Evolutionary conservation across 2,888 invertebrate genomes (phyloP), one percentile per base, ranked within the genome.

Genomic region (Metalampra italica): DNA sequence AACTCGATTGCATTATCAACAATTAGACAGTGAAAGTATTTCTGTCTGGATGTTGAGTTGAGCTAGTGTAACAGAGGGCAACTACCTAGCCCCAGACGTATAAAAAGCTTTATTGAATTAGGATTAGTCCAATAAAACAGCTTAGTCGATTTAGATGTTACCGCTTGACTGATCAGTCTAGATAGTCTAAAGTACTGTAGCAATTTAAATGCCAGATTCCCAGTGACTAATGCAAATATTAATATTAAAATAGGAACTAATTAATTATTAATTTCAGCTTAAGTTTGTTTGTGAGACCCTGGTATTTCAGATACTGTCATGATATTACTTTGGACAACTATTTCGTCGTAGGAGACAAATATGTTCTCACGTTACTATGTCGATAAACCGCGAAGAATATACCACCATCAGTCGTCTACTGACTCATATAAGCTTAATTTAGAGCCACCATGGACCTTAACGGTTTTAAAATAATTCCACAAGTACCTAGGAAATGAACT

Each of bases 121-220:
- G 87, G 87, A 88, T 89, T 85, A 87, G 77, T 65, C 75, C 71
- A 78, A 81, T 83, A 77, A 79, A 86, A 81, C 79, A 75, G 75
- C 82, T 83, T 81, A 77, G 75, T 61, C 78, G 80, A 88, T 86
- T 85, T 86, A 82, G 85, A 82, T 81, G 71, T 82, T 82, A 72
- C 74, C 72, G 87, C 84, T 75, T 83, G 79, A 86, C 66, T 86
- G 88, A 85, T 83, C 83, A 78, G 70, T 64, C 71, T 74, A 80
- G 83, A 85, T 85, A 79, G 41, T 36, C 32, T 15, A 29, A 43
- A 39, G 38, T 34, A 55, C 63, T 67, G 68, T 63, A 65, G 66
- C 56, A 63, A 73, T 82, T 79, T 85, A 89, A 89, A 89, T 88
- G 88, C 83, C 88, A 89, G 79, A 82, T 86, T 89, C 88, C 85